Conservation (phyloP, 2,113 vertebrate species). For the Stictonetta naevosa region DNA sequence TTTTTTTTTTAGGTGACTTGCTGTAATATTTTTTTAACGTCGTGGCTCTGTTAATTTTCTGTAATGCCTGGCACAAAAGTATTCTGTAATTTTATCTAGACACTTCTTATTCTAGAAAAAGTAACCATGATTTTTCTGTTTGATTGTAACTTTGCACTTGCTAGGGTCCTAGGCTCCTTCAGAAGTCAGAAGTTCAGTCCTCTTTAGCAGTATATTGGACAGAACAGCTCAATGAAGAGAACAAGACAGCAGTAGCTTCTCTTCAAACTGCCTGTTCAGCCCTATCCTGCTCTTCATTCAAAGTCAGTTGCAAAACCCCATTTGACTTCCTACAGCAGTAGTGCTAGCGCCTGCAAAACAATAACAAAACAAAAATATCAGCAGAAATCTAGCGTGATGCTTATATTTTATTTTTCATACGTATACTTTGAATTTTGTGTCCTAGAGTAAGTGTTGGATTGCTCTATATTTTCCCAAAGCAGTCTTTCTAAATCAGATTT, state of each 20-base stretch:
- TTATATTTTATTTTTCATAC: slow-evolving; percentile 24
- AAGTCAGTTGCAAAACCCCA: slow-evolving; percentile 18
- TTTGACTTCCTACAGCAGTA: not conserved
- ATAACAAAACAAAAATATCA: slow-evolving; percentile 26
- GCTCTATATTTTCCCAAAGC: slow-evolving; percentile 1
- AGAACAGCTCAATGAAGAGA: not conserved
- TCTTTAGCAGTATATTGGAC: not conserved
- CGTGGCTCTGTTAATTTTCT: not conserved
- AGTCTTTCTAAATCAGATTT: not conserved
- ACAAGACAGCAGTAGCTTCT: not conserved
- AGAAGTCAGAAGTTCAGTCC: not conserved
- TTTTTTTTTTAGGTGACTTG: not conserved
- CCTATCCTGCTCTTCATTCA: not conserved
- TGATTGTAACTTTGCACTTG: not conserved
- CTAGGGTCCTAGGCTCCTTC: not conserved
- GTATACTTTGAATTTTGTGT: not conserved
- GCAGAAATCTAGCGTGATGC: slow-evolving; percentile 34
- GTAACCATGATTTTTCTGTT: accelerated
- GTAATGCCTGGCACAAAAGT: not conserved
- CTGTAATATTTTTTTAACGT: not conserved
- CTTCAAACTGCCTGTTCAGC: not conserved
- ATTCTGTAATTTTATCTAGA: not conserved
- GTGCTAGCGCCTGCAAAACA: not conserved
- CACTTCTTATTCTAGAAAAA: not conserved
- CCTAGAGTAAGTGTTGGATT: slow-evolving; percentile 33